Evolutionary conservation across 2,113 vertebrate species (phyloP).

Genomic region (Numenius arquata): DNA sequence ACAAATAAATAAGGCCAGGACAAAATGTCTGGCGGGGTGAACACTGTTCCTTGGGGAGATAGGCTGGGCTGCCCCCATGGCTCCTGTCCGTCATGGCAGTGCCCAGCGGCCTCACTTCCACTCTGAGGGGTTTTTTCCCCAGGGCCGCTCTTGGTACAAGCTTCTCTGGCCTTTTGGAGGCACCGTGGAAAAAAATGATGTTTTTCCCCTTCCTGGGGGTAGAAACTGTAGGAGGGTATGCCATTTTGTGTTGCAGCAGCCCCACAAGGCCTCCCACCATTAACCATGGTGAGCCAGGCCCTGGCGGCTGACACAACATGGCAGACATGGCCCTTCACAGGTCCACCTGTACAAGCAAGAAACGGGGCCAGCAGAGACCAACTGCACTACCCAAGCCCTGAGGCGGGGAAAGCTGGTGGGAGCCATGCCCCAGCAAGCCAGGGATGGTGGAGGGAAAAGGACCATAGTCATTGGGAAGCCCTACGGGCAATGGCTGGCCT

Average conservation of each 20-base stretch:
- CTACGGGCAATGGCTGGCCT: accelerated
- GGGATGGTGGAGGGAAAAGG: background rate
- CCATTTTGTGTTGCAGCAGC: background rate
- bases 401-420: accelerated
- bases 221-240: accelerated
- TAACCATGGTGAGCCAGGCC: accelerated
- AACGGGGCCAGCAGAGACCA: accelerated
- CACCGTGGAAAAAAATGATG: accelerated
- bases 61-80: accelerated
- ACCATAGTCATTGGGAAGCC: accelerated
- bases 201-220: background rate
- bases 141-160: accelerated
- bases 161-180: background rate
- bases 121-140: background rate
- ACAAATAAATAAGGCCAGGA: background rate
- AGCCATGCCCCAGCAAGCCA: background rate
- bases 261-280: background rate
- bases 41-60: background rate
- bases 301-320: accelerated
- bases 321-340: accelerated
- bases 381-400: accelerated
- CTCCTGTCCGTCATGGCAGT: accelerated
- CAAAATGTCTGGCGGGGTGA: accelerated
- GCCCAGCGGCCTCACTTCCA: accelerated
- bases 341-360: background rate